phyloP scores from a whole-genome alignment of 2,888 invertebrate genomes.

The Acleris holmiana region DNA sequence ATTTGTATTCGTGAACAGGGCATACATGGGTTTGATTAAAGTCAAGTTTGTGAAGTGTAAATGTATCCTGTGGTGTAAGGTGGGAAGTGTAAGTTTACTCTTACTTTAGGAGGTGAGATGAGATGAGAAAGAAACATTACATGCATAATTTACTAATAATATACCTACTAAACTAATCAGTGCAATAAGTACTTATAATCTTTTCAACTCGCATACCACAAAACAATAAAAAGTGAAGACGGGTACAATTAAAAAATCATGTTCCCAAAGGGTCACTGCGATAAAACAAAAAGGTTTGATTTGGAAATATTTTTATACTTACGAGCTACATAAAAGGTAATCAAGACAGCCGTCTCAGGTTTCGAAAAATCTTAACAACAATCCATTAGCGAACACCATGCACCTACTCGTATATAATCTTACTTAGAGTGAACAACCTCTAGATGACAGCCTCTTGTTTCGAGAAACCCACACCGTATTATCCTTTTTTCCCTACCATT shows the following conservation, averaged over 20 bases:
- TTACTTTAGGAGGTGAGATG: too few species aligned
- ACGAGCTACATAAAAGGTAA: constrained; percentile 1
- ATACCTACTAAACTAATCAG: too few species aligned
- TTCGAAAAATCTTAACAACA: constrained; percentile 29
- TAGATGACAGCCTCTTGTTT: constrained; percentile 25
- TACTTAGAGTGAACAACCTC: constrained; percentile 46
- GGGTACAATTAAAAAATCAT: too few species aligned
- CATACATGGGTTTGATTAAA: constrained; percentile 20
- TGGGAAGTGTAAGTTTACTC: too few species aligned
- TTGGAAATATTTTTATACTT: background rate
- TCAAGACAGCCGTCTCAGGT: constrained; percentile 32
- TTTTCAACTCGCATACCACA: too few species aligned
- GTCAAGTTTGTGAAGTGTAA: background rate
- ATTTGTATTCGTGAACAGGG: constrained; percentile 41
- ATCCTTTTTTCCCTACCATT: constrained; percentile 25
- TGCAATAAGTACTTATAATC: too few species aligned
- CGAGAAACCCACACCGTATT: constrained; percentile 15
- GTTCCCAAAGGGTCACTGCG: too few species aligned
- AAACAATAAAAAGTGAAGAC: too few species aligned
- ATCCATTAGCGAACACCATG: constrained; percentile 45
- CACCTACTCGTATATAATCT: constrained; percentile 46
- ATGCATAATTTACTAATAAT: too few species aligned
- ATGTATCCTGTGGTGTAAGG: too few species aligned
- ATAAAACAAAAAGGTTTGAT: too few species aligned
- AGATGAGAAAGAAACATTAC: too few species aligned